Percentiles rank a stretch among this genome's conserved stretches.
Conservation (phyloP, 2,797 vertebrate species). For the Heliangelus exortis region DNA sequence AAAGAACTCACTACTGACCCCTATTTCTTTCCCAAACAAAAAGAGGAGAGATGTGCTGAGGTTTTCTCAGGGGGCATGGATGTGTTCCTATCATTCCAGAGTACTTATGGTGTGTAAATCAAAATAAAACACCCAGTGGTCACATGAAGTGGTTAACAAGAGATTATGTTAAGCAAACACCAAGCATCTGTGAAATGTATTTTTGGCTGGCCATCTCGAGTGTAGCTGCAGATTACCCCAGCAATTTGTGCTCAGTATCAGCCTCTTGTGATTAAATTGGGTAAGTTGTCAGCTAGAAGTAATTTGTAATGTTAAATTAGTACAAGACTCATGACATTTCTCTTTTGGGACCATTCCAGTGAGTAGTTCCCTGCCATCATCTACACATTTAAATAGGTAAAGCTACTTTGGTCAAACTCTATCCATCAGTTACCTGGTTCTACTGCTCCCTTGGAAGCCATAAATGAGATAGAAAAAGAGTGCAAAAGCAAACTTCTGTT, state of each 20-base stretch:
- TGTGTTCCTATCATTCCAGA: neutral
- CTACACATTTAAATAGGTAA: constrained; percentile 16
- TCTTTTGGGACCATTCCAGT: constrained; percentile 37
- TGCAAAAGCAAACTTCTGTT: neutral
- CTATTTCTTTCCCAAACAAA: neutral
- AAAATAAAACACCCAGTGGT: neutral
- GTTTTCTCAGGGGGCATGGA: neutral
- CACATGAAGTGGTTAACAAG: neutral
- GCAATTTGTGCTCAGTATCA: neutral
- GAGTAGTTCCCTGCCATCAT: neutral
- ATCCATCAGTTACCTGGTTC: neutral
- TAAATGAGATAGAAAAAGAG: neutral
- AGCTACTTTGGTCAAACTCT: neutral
- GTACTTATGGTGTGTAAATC: neutral
- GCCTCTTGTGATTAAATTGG: constrained; percentile 2
- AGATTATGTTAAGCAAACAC: neutral
- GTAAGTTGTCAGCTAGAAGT: constrained; percentile 4
- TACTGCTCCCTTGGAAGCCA: neutral
- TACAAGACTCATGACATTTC: constrained; percentile 44
- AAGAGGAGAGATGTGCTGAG: neutral
- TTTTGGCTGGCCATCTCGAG: neutral
- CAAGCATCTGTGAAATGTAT: neutral
- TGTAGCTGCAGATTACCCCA: neutral
- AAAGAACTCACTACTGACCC: neutral
- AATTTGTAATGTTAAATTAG: constrained; percentile 63